Evolutionary conservation across 2,797 vertebrate genomes (phyloP).

Genomic region (Enteromius afrohamiltoni): DNA sequence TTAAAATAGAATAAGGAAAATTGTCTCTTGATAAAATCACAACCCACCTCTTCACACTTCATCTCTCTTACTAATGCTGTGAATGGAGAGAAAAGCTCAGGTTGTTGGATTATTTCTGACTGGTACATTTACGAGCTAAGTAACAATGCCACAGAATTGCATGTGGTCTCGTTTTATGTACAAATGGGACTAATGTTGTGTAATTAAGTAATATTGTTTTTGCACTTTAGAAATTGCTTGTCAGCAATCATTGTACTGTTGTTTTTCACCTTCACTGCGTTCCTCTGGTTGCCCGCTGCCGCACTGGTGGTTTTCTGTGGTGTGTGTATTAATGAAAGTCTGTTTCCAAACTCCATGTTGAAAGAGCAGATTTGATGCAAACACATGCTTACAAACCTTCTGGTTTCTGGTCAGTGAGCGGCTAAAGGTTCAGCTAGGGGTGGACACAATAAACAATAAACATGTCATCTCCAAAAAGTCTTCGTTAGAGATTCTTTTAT

Average conservation of each 20-base stretch:
- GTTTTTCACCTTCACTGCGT: constrained; percentile 41
- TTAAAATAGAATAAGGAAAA: constrained; percentile 7
- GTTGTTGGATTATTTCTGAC: constrained; percentile 18
- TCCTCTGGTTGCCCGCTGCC: constrained; percentile 35
- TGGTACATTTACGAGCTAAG: not conserved
- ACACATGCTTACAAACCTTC: constrained; percentile 57
- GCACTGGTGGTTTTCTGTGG: constrained; percentile 44
- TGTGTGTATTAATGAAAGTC: constrained; percentile 78
- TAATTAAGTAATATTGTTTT: constrained; percentile 29
- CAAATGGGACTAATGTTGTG: not conserved
- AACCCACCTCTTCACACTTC: constrained; percentile 24
- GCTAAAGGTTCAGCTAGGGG: constrained; percentile 45
- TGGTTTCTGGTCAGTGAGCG: constrained; percentile 29
- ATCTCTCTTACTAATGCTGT: constrained; percentile 36
- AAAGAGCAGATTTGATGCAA: constrained; percentile 79
- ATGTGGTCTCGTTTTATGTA: constrained; percentile 44
- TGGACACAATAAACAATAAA: constrained; percentile 24
- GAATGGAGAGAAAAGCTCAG: constrained; percentile 41
- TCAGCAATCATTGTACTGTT: constrained; percentile 2
- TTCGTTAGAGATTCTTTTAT: not conserved
- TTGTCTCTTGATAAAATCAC: not conserved
- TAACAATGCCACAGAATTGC: constrained; percentile 4
- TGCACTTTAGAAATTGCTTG: constrained; percentile 41
- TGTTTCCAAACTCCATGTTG: constrained; percentile 75
- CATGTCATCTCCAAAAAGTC: constrained; percentile 41